A percentile compares a stretch with the other conserved stretches of the same genome.
Evolutionary conservation across 2,113 vertebrate genomes (phyloP).

Genomic region (Sitta europaea): DNA sequence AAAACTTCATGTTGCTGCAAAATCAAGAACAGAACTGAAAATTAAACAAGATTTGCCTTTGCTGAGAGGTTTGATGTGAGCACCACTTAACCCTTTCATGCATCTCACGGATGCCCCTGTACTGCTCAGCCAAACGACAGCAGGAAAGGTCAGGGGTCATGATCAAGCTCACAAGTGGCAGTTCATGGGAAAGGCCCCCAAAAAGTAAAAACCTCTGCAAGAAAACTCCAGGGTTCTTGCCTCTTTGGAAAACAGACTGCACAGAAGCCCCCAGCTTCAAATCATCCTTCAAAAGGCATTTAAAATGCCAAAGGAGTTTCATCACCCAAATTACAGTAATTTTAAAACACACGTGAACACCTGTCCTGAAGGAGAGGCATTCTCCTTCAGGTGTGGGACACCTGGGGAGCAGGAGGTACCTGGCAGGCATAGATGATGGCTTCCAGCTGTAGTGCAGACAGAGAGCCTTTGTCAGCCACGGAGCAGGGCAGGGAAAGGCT

Average conservation of each 20-base stretch:
- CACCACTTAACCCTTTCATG: neutral
- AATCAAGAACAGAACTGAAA: neutral
- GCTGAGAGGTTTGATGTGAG: neutral
- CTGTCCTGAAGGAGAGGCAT: neutral
- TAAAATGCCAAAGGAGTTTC: neutral
- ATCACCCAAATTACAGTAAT: neutral
- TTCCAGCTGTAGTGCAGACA: slow-evolving; percentile 96
- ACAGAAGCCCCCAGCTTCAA: neutral
- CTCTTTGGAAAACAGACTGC: neutral
- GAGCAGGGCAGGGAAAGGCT: slow-evolving; percentile 79
- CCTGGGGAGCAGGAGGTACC: slow-evolving; percentile 66
- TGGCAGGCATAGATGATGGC: slow-evolving; percentile 96
- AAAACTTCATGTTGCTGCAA: slow-evolving; percentile 95
- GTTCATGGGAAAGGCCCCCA: neutral
- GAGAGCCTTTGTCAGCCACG: slow-evolving; percentile 73
- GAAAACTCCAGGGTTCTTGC: neutral
- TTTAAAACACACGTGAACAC: neutral
- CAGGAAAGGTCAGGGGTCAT: neutral
- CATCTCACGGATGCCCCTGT: rapidly evolving
- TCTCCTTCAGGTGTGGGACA: neutral
- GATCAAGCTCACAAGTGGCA: neutral
- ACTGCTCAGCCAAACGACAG: rapidly evolving
- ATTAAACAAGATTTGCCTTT: neutral
- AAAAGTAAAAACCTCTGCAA: neutral
- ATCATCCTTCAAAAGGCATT: neutral